Evolutionary conservation across 1,140 invertebrate species (phyloP).

Genomic region (Panonychus citri): DNA sequence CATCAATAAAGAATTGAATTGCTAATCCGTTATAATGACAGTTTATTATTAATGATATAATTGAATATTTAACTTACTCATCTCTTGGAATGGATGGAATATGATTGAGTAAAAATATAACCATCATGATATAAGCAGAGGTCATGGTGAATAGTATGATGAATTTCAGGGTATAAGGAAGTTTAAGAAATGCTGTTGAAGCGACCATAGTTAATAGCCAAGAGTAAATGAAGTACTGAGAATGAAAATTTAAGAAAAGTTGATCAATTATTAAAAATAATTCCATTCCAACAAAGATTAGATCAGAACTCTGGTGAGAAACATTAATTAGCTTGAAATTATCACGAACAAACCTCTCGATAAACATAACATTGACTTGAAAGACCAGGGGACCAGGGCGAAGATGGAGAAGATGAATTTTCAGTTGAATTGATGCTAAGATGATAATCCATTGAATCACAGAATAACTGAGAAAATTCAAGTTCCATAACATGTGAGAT

Average conservation of each 20-base stretch:
- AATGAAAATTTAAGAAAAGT: neutral
- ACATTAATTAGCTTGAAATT: too few relatives aligned
- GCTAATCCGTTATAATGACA: too few relatives aligned
- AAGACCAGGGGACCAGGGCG: conserved; percentile 22
- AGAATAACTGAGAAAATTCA: neutral
- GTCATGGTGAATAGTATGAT: conserved; percentile 51
- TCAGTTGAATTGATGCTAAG: too few relatives aligned
- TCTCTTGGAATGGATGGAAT: conserved; percentile 4
- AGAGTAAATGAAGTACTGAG: conserved; percentile 63
- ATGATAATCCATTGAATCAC: too few relatives aligned
- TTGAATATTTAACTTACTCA: conserved; percentile 3
- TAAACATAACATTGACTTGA: neutral
- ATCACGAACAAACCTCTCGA: neutral
- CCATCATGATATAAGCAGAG: conserved; percentile 38
- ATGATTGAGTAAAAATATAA: conserved; percentile 19
- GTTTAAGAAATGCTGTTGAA: conserved; percentile 66
- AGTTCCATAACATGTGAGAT: neutral
- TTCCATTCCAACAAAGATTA: too few relatives aligned
- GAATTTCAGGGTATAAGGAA: conserved; percentile 73
- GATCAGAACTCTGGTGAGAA: too few relatives aligned
- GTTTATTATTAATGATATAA: too few relatives aligned
- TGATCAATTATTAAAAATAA: neutral
- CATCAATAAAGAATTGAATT: too few relatives aligned
- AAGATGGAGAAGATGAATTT: neutral
- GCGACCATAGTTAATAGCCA: conserved; percentile 79